Conservation (phyloP, 2,113 vertebrate genomes). For the Oryzias woworae region DNA sequence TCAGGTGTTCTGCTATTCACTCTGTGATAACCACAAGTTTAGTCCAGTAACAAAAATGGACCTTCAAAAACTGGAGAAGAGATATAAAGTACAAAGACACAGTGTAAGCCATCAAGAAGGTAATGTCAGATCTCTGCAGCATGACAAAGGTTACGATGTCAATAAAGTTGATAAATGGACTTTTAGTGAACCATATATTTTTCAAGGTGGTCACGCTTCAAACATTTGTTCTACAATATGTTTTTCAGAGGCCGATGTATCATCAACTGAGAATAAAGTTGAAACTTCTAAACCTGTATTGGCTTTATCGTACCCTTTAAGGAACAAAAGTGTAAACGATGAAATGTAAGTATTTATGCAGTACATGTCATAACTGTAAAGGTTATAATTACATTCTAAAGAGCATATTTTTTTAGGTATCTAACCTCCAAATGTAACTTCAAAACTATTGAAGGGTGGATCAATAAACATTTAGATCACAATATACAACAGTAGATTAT, state of each 20-base stretch:
- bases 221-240: neutral
- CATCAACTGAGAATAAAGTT: slow-evolving; percentile 46
- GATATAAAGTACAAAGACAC: slow-evolving; percentile 52
- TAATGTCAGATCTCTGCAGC: slow-evolving; percentile 5
- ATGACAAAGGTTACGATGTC: neutral
- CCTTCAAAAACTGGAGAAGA: slow-evolving; percentile 78
- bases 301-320: slow-evolving; percentile 57
- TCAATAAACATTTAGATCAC: neutral
- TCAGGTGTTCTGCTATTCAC: slow-evolving; percentile 87
- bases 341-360: slow-evolving; percentile 58
- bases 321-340: slow-evolving; percentile 16
- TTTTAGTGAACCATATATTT: neutral
- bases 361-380: neutral
- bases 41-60: slow-evolving; percentile 76
- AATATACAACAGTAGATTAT: too few species aligned
- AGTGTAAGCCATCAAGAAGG: slow-evolving; percentile 35
- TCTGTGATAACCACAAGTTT: slow-evolving; percentile 74
- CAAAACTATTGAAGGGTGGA: neutral
- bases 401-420: neutral
- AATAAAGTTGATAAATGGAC: neutral
- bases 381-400: neutral
- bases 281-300: slow-evolving; percentile 79
- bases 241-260: slow-evolving; percentile 34
- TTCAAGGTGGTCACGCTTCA: neutral
- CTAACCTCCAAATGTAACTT: neutral